Evolutionary conservation across 2,113 vertebrate species (phyloP), one percentile per base, ranked within the genome.

Genomic region (Cepphus grylle): DNA sequence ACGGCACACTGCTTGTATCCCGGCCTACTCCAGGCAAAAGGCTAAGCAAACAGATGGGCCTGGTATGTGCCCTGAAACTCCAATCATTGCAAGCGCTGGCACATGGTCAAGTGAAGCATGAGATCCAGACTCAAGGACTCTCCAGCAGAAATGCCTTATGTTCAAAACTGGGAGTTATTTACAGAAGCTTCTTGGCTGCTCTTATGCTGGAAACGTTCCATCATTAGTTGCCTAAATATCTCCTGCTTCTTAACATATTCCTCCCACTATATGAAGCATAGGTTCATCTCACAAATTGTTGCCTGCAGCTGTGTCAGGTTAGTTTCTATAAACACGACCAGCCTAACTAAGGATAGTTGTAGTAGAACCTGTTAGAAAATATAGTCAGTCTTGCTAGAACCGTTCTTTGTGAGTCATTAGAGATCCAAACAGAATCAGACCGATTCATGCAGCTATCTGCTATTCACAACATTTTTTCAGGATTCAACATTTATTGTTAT

Each of bases 121-220:
- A 96, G 94, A 95, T 97, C 91, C 94, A 95, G 89, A 90, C 91
- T 96, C 70, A 88, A 91, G 83, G 91, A 96, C 91, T 96, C 81
- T 93, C 90, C 78, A 93, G 70, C 91, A 92, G 81, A 91, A 97
- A 93, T 87, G 71, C 96, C 95, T 89, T 97, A 90, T 97, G 96
- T 94, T 97, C 93, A 73, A 79, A 93, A 95, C 73, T 58, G 71
- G 80, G 73, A 97, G 82, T 97, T 97, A 97, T 97, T 97, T 97
- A 95, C 97, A 96, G 94, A 97, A 97, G 91, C 84, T 93, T 95
- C 89, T 94, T 96, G 96, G 96, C 91, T 95, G 95, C 95, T 97
- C 86, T 97, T 95, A 90, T 63, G 62, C 66, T 97, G 95, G 84
- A 97, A 92, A 82, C 67, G 49, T 95, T 95, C 93, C 94, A 93